These are phyloP conservation scores for Trematomus bernacchii DNA, from an alignment of 2,797 vertebrate genomes.

Conservation along the genomic window DNA sequence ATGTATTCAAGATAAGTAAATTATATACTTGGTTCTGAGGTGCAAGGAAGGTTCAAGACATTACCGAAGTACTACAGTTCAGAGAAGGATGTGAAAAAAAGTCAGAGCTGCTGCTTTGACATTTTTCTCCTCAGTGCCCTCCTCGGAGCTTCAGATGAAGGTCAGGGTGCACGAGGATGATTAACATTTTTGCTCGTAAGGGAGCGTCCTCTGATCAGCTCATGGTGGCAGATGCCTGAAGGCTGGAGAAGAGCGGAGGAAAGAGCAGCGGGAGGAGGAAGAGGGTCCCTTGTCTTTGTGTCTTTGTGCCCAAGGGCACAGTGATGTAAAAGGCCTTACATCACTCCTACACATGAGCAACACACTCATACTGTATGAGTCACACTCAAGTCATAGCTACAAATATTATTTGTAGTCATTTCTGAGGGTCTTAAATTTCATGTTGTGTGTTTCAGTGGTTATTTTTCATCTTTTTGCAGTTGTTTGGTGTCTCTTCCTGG, in stretches of 20 bases:
- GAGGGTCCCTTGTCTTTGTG: not conserved
- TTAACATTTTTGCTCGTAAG: constrained; percentile 45
- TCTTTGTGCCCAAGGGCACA: no score
- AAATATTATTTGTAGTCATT: no score
- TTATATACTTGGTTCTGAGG: not conserved
- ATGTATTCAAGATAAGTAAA: not conserved
- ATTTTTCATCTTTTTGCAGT: not conserved
- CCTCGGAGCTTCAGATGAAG: constrained; percentile 64
- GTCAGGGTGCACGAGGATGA: constrained; percentile 49
- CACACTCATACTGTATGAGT: not conserved
- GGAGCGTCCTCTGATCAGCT: constrained; percentile 60
- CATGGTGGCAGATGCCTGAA: constrained; percentile 53
- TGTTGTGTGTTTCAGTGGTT: no score
- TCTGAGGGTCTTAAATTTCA: no score
- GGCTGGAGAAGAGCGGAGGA: constrained; percentile 10
- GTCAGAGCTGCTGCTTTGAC: constrained; percentile 37
- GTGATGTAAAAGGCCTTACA: not conserved
- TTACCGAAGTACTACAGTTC: constrained; percentile 26
- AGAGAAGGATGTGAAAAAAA: constrained; percentile 16
- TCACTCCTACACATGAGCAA: not conserved
- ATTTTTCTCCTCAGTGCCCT: constrained; percentile 47
- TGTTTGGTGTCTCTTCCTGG: not conserved
- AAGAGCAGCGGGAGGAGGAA: not conserved
- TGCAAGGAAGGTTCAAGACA: constrained; percentile 19
- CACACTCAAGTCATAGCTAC: not conserved